Base-by-base conservation (phyloP, 2,797 vertebrate genomes). In the Buphagus erythrorhynchus region DNA sequence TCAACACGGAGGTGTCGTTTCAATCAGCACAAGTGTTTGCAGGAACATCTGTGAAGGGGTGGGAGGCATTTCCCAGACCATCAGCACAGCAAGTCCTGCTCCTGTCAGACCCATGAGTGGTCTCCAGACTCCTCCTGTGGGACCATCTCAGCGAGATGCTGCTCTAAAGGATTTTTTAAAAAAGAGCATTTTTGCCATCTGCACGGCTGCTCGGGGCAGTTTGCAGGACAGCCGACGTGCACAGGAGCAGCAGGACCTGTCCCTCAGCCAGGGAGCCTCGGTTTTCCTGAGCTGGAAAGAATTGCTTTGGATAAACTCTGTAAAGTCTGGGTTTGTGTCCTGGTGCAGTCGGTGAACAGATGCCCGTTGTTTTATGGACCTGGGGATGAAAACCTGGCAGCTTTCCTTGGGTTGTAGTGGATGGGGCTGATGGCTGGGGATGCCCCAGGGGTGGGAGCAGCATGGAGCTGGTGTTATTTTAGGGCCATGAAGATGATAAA, bases 231-330 rank as follows among this genome's bases (percentile, higher is more conserved):
- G 10, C 18, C 0, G 6, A n/a, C 0, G 7, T 67, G 74, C 78
- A 10, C 43, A 33, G n/a, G 45, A 51, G 0, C 49, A 83, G 89
- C 48, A 3, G 35, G 71, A 43, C 42, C 71, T 66, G 65, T 91
- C 52, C 75, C 59, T 31, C 72, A 51, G 90, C 92, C 91, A 91
- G 74, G 46, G 17, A 86, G 61, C 77, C 71, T 95, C 0, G 55
- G 78, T 85, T 91, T 88, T 79, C 75, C 88, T 40, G n/a, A 52
- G 51, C 8, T 94, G 93, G 92, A 96, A 93, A 55, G 91, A 95
- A 83, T 76, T 86, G 87, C 68, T 46, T 18, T 86, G 86, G 68
- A 48, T 92, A 85, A 92, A 82, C 78, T 88, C 15, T 13, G 63
- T 73, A 25, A 94, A 93, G 93, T 92, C 92, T 94, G 92, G 46